Base-by-base conservation (phyloP, 2,113 vertebrate genomes). In the Centropus bengalensis region DNA sequence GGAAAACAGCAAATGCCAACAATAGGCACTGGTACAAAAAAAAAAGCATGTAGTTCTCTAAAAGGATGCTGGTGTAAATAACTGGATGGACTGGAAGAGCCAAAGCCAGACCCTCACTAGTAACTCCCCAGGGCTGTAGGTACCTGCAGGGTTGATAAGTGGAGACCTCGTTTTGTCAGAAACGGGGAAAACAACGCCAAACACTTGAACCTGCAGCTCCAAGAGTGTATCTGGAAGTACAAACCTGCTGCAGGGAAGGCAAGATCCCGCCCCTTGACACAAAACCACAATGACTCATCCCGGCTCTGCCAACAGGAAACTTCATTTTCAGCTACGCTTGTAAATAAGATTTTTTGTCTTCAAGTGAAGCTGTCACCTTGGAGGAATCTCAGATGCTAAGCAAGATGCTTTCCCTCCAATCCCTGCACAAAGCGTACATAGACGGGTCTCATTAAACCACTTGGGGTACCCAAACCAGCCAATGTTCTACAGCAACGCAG, bases 261-360 rank as follows among this genome's bases (percentile, higher is more conserved):
- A 88, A 78, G 85, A 74, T 93, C 85, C 91, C 67, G 58, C 85
- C 91, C 91, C 75, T 74, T 14, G 11, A 75, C 85, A 86, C 76
- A 55, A 49, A 94, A 67, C 94, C 94, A 88, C 93, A 88, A 27
- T 94, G 91, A 96, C 88, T 96, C 96, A 95, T 67, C 85, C 82
- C n/a, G 22, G 8, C 89, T 56, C 82, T 40, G 89, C 89, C 87
- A 89, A 83, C 88, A 96, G 93, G 89, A 97, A 96, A 80, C 68
- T 77, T 83, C 79, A 56, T n/a, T 95, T 96, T 95, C 81, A 94
- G 91, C 82, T 88, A 12, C 8, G 1, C 76, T 77, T 73, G 64
- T 58, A 91, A 92, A 69, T 70, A 63, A 54, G 69, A 68, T 33
- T 80, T 87, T 93, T 64, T 87, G 70, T 69, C 81, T 86, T 89